Percentiles rank a stretch among this genome's conserved stretches.
phyloP scores from a whole-genome alignment of 30 jellyfish, hydroid and myxozoan genomes.

The Haliclystus octoradiatus region DNA sequence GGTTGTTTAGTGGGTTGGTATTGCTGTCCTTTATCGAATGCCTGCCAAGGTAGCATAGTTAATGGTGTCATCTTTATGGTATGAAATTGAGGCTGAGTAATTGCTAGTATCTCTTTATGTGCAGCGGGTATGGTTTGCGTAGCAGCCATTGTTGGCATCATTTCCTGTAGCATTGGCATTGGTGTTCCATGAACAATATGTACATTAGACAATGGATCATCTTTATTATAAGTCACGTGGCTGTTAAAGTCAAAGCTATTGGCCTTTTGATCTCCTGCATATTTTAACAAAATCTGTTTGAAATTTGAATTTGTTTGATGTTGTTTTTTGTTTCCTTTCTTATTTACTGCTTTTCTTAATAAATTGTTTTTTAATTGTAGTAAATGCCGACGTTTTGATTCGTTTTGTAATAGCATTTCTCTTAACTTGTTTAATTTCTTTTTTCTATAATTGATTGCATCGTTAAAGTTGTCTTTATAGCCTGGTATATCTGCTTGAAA shows the following conservation, averaged over 20 bases:
- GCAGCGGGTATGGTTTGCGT: background rate
- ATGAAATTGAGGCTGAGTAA: background rate
- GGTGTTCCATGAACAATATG: conserved; percentile 19
- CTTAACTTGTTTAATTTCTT: background rate
- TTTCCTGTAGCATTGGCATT: conserved; percentile 3
- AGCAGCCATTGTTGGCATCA: conserved; percentile 1
- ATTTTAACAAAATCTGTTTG: too few relatives aligned
- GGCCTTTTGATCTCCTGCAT: background rate
- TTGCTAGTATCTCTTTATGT: too few relatives aligned
- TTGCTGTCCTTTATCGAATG: background rate
- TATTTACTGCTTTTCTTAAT: background rate
- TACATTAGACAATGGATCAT: conserved; percentile 2
- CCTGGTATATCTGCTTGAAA: background rate
- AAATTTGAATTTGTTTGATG: too few relatives aligned
- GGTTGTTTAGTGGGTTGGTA: background rate
- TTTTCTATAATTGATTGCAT: background rate
- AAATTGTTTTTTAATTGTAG: too few relatives aligned
- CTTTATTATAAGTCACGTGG: background rate
- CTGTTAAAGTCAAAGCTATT: background rate
- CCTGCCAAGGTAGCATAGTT: background rate
- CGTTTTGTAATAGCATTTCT: background rate
- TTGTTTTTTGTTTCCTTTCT: background rate
- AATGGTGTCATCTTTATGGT: background rate
- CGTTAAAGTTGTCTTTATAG: background rate
- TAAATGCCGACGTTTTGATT: background rate